Evolutionary conservation across 2,113 vertebrate species (phyloP).

Genomic region (Tonatia bakeri): DNA sequence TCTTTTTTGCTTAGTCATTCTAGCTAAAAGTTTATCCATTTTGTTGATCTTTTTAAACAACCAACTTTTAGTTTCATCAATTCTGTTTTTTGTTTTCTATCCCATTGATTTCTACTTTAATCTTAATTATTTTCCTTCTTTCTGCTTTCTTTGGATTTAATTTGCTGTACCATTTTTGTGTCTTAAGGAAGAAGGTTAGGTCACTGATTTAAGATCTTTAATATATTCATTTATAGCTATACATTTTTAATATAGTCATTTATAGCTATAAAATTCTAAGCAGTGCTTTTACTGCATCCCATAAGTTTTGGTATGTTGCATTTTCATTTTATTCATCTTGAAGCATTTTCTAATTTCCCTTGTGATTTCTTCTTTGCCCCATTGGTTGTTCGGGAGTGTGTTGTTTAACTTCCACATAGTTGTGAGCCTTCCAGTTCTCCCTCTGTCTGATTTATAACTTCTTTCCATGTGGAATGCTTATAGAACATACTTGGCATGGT

Average conservation of each 20-base stretch:
- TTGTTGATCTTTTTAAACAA: neutral
- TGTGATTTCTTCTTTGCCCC: neutral
- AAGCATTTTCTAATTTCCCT: slow-evolving; percentile 6
- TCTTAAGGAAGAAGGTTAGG: neutral
- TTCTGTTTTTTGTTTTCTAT: neutral
- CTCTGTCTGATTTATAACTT: neutral
- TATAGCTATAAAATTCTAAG: neutral
- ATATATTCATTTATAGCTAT: neutral
- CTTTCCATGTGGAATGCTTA: neutral
- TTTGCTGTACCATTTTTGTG: neutral
- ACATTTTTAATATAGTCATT: neutral
- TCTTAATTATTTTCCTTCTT: neutral
- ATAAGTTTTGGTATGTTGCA: neutral
- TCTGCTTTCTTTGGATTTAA: neutral
- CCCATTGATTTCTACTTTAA: neutral
- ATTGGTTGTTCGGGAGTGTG: neutral
- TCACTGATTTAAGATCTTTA: neutral
- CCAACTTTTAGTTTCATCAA: neutral
- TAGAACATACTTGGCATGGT: neutral
- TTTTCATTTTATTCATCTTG: slow-evolving; percentile 26
- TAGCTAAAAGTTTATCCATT: neutral
- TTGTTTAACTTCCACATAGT: neutral
- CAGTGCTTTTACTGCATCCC: neutral
- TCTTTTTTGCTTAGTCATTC: neutral
- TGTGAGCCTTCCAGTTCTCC: neutral